Evolutionary conservation across 2,888 invertebrate genomes (phyloP).

Genomic region (Drosophila fulvimacula): DNA sequence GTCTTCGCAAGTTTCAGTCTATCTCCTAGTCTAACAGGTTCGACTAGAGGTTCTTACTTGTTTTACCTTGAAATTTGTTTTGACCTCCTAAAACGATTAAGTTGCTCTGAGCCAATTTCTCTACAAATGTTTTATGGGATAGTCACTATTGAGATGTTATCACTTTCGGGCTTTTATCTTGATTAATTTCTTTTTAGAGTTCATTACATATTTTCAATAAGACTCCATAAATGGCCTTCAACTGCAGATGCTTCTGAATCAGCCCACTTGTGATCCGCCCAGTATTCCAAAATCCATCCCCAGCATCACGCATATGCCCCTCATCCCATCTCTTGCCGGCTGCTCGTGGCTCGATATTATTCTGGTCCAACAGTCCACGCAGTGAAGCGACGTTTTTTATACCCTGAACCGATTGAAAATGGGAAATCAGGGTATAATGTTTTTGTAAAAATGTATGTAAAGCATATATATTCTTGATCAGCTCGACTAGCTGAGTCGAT

Average conservation of each 20-base stretch:
- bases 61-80: not conserved
- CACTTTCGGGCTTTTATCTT: too few relatives aligned
- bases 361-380: slow-evolving; percentile 34
- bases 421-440: too few relatives aligned
- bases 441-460: too few relatives aligned
- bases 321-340: slow-evolving; percentile 1
- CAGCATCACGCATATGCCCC: not conserved
- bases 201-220: slow-evolving; percentile 6
- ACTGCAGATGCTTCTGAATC: slow-evolving; percentile 4
- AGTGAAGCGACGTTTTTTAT: slow-evolving; percentile 42
- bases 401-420: too few relatives aligned
- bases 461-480: too few relatives aligned
- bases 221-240: not conserved
- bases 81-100: not conserved
- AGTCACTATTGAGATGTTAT: not conserved
- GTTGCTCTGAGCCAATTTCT: not conserved
- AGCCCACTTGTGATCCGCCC: slow-evolving; percentile 4
- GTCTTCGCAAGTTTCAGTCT: too few relatives aligned
- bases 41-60: too few relatives aligned
- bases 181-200: not conserved
- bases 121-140: not conserved
- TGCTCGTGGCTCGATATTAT: not conserved
- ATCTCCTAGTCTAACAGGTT: too few relatives aligned
- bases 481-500: too few relatives aligned
- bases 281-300: slow-evolving; percentile 8